Conservation (phyloP, 2,888 invertebrate genomes). For the Cerastoderma edule region DNA sequence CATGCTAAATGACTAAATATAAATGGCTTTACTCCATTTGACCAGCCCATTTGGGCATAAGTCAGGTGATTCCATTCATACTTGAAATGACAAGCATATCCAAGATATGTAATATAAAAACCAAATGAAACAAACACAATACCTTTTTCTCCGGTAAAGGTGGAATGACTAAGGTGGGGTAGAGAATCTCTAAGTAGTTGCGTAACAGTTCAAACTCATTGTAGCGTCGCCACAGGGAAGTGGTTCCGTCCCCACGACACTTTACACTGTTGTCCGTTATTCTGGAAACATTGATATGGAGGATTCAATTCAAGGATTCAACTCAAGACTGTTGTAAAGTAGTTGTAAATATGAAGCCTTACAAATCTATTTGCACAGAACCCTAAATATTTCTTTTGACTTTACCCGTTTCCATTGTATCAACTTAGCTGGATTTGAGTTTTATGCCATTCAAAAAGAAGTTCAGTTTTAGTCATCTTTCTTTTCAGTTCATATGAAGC, state of each 20-base stretch:
- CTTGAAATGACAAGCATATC: too few species aligned
- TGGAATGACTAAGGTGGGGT: constrained; percentile 92
- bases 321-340: neutral
- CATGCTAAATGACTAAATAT: too few species aligned
- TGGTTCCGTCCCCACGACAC: constrained; percentile 79
- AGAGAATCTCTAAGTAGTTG: constrained; percentile 90
- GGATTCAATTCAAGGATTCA: neutral
- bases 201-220: constrained; percentile 93
- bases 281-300: constrained; percentile 58
- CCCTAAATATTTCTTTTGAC: neutral
- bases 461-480: too few species aligned
- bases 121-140: too few species aligned
- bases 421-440: too few species aligned
- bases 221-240: constrained; percentile 87
- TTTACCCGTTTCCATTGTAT: neutral
- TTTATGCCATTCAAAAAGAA: too few species aligned
- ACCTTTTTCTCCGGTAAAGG: constrained; percentile 91
- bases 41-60: too few species aligned
- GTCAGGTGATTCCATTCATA: too few species aligned
- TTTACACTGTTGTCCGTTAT: constrained; percentile 80
- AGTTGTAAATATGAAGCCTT: too few species aligned
- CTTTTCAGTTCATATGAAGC: too few species aligned
- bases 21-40: too few species aligned
- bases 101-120: too few species aligned
- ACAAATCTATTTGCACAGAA: neutral